Base-by-base conservation (phyloP, 1,140 invertebrate genomes). In the Odontomachus brunneus region DNA sequence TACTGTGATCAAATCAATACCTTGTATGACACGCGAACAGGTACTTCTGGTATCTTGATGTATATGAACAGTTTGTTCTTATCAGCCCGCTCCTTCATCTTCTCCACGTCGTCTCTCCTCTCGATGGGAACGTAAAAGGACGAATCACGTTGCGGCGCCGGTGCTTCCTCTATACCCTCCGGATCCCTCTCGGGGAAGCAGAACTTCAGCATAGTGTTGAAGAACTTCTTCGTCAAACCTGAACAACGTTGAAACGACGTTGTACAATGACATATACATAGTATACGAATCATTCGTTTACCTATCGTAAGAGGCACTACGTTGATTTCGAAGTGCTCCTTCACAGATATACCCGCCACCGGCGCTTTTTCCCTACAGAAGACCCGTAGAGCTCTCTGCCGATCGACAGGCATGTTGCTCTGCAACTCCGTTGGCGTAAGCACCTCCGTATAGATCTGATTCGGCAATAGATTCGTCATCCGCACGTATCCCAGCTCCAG, bases 41-140 rank as follows among this genome's bases (percentile, higher is more conserved):
- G 98, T 63, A 99, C 98, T 95, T 99, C 98, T 0, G 99, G 99
- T 89, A 98, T 98, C 95, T 99, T 99, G 29, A 99, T 99, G 92
- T 99, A 99, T 83, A 99, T 97, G 92, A 99, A 99, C 33, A 99
- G 95, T 94, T 99, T 99, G 94, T 99, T 99, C 93, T 99, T 99
- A 86, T 99, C 98, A 0, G 99, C 99, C 89, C 99, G 95, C 94
- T 99, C 97, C 95, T 99, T 99, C 98, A 99, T 99, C 93, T 99
- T 99, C 92, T 99, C 98, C 0, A 99, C 98, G 91, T 99, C 98
- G 92, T 99, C 98, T 90, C 96, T 97, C 87, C 96, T 95, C 76
- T 97, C 96, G 60, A 98, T 97, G 74, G 96, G 96, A 0, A 98
- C 97, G 94, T 98, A 98, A 93, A 98, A 98, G 89, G 97, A 98